Evolutionary conservation across 2,888 invertebrate species (phyloP).

Genomic region (Hirtodrosophila alboralis): DNA sequence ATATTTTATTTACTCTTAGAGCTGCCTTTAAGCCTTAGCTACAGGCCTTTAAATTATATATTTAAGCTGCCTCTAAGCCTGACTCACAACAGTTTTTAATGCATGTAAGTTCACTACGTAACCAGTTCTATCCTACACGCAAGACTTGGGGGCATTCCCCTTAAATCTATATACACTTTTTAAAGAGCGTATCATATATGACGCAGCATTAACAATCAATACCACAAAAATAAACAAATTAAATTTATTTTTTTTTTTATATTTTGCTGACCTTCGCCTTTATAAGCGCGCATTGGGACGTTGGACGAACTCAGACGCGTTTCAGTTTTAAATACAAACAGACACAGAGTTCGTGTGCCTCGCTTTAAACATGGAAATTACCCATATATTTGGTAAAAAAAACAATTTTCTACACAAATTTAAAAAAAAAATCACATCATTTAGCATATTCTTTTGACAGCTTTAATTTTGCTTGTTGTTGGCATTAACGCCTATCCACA

Average conservation of each 20-base stretch:
- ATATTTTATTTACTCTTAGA: too few species aligned
- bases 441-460: not conserved
- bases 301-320: conserved; percentile 36
- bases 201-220: conserved; percentile 35
- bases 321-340: conserved; percentile 28
- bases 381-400: conserved; percentile 32
- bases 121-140: conserved; percentile 10
- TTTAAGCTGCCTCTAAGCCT: not conserved
- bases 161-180: conserved; percentile 6
- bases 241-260: too few species aligned
- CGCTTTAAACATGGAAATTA: conserved; percentile 27
- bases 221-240: too few species aligned
- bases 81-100: conserved; percentile 19
- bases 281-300: conserved; percentile 37
- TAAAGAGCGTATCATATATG: conserved; percentile 10
- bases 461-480: conserved; percentile 18
- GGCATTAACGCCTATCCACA: conserved; percentile 30
- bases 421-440: not conserved
- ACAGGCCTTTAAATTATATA: conserved; percentile 1
- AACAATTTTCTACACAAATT: too few species aligned
- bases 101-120: conserved; percentile 7
- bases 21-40: too few species aligned
- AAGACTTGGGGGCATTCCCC: conserved; percentile 32
- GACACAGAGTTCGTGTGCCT: conserved; percentile 27
- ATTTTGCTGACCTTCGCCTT: conserved; percentile 34